Percentiles rank a stretch among this genome's conserved stretches.
These are phyloP conservation scores for Hypolimnas misippus DNA, from an alignment of 2,888 invertebrate genomes.

Conservation along the genomic window DNA sequence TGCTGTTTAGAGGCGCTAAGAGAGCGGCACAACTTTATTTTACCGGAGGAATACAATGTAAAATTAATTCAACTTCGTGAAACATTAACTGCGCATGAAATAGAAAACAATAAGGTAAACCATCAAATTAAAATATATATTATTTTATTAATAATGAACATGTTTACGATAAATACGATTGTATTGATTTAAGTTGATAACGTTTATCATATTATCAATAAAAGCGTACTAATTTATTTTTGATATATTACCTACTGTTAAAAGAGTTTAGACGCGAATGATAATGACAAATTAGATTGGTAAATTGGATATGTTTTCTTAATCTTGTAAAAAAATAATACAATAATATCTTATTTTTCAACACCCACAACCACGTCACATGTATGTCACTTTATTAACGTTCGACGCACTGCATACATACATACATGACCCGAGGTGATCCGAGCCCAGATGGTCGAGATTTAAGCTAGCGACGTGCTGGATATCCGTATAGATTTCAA, in stretches of 20 bases:
- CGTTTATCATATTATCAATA: not conserved
- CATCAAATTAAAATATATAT: not conserved
- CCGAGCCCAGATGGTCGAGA: too few relatives aligned
- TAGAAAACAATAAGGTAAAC: constrained; percentile 53
- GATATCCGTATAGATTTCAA: too few relatives aligned
- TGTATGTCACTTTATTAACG: too few relatives aligned
- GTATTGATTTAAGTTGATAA: not conserved
- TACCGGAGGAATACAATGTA: constrained; percentile 50
- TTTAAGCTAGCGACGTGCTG: too few relatives aligned
- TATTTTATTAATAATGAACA: not conserved
- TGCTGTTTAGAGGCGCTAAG: constrained; percentile 58
- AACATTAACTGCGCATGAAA: constrained; percentile 51
- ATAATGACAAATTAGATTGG: too few relatives aligned
- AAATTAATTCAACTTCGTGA: constrained; percentile 55
- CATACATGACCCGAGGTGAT: too few relatives aligned
- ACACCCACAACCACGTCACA: too few relatives aligned
- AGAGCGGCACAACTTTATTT: constrained; percentile 53
- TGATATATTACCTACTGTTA: not conserved
- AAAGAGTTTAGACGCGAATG: not conserved
- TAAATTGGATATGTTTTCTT: too few relatives aligned
- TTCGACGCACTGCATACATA: too few relatives aligned
- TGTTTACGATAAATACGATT: not conserved
- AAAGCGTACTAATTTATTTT: not conserved
- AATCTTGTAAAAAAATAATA: too few relatives aligned
- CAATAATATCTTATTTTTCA: too few relatives aligned